phyloP scores from a whole-genome alignment of 2,888 invertebrate species.

The Hirtodrosophila cameraria region DNA sequence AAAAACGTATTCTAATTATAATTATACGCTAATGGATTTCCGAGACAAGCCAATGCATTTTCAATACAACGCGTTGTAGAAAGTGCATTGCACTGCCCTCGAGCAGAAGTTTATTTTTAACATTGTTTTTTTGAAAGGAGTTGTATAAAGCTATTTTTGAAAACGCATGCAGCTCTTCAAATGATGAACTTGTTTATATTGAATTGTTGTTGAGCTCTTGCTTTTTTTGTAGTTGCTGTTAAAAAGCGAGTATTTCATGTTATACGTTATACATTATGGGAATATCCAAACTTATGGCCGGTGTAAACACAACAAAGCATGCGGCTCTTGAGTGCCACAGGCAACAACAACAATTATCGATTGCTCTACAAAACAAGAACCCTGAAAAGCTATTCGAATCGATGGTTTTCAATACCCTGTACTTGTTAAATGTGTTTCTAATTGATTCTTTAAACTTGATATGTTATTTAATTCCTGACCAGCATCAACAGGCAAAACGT shows the following conservation, averaged over 20 bases:
- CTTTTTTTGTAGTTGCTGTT: constrained; percentile 11
- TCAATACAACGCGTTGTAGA: constrained; percentile 16
- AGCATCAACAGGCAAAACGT: background rate
- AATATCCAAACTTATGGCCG: constrained; percentile 10
- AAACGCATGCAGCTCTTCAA: constrained; percentile 28
- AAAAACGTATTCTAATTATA: too few relatives aligned
- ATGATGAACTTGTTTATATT: constrained; percentile 44
- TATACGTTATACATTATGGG: too few relatives aligned
- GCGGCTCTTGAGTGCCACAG: constrained; percentile 14
- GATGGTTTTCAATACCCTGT: constrained; percentile 15
- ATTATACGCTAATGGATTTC: constrained; percentile 48
- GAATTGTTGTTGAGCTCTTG: constrained; percentile 31
- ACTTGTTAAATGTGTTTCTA: background rate
- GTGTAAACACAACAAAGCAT: constrained; percentile 25
- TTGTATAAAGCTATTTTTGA: constrained; percentile 58
- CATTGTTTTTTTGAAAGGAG: constrained; percentile 48
- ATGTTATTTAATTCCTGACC: too few relatives aligned
- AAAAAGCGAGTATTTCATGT: constrained; percentile 30
- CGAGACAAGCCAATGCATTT: constrained; percentile 26
- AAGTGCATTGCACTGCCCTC: constrained; percentile 66
- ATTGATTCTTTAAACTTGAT: too few relatives aligned
- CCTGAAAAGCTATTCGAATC: constrained; percentile 25
- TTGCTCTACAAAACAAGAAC: constrained; percentile 37
- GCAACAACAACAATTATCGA: constrained; percentile 46
- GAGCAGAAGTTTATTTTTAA: constrained; percentile 45